Conservation (phyloP, 2,797 vertebrate genomes). For the Coranthus polyacanthus region DNA sequence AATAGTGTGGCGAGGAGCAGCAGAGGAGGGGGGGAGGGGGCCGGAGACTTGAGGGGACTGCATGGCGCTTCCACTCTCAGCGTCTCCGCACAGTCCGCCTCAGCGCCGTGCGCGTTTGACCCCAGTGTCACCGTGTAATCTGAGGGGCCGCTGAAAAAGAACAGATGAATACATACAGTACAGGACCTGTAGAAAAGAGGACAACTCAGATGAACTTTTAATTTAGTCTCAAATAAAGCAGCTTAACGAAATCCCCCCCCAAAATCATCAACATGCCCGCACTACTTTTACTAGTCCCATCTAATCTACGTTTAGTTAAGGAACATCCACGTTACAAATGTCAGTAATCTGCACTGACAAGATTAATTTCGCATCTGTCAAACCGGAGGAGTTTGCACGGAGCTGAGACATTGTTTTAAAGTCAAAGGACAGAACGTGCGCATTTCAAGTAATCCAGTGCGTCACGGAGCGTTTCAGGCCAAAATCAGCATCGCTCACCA, state of each 20-base stretch:
- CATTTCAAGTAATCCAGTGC: constrained; percentile 1
- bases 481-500: constrained; percentile 4
- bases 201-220: constrained; percentile 59
- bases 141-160: neutral
- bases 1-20: constrained; percentile 37
- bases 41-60: constrained; percentile 25
- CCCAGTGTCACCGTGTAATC: neutral
- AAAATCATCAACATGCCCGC: constrained; percentile 53
- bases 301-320: constrained; percentile 69
- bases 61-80: constrained; percentile 22
- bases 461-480: neutral
- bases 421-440: constrained; percentile 28
- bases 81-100: constrained; percentile 2
- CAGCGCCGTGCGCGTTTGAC: constrained; percentile 1
- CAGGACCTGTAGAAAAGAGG: constrained; percentile 52
- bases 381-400: constrained; percentile 26
- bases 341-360: constrained; percentile 59
- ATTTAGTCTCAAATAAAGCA: constrained; percentile 72
- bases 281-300: constrained; percentile 52
- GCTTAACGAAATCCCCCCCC: constrained; percentile 77
- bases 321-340: constrained; percentile 52
- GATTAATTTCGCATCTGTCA: constrained; percentile 75
- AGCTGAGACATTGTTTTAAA: constrained; percentile 49
- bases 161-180: constrained; percentile 40
- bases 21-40: neutral